Evolutionary conservation across 92 coral and sea anemone genomes (phyloP), one percentile per base, ranked within the genome.

Genomic region (Montipora capitata): DNA sequence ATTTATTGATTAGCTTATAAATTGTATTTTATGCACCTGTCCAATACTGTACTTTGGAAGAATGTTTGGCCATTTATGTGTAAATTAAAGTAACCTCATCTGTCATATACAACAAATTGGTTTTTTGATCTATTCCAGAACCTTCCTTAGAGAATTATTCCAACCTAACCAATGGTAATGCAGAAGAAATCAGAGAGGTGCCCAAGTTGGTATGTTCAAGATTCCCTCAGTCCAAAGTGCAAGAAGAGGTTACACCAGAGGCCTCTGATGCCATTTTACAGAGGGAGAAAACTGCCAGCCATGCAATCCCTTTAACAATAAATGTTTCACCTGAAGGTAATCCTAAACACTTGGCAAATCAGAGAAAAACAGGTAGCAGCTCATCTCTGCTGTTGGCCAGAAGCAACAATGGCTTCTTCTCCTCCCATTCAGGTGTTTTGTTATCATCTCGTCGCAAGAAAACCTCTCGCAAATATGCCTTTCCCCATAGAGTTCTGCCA

Each of bases 401-500:
- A 62, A 83, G 85, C n/a, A 68, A 40, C 59, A 72, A 73, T 42
- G 45, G 64, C 42, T 41, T 61, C 40, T 78, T 68, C 42, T 65
- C 90, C 43, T 62, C 90, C 58, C 87, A 44, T 40, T 52, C 86
- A 66, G 68, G 78, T 44, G 17, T 68, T 68, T 80, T 68, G 27
- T 63, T 77, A 39, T 20, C 86, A 5, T 95, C 98, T 5, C 88
- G 98, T 52, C 93, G 98, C 9, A 95, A 95, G 79, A 86, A 95
- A 79, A 87, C 94, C 18, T 87, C 94, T 56, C 90, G 91, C 51
- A 95, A 95, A 87, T 93, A 94, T 5, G 94, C 94, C 27, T 85
- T 90, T 73, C 96, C 96, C 44, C 94, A 96, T 17, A 95, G 93
- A 72, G 89, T 93, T 27, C 90, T 96, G 8, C 82, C 94, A 52